phyloP scores from a whole-genome alignment of 2,113 vertebrate genomes.

The Meriones unguiculatus region DNA sequence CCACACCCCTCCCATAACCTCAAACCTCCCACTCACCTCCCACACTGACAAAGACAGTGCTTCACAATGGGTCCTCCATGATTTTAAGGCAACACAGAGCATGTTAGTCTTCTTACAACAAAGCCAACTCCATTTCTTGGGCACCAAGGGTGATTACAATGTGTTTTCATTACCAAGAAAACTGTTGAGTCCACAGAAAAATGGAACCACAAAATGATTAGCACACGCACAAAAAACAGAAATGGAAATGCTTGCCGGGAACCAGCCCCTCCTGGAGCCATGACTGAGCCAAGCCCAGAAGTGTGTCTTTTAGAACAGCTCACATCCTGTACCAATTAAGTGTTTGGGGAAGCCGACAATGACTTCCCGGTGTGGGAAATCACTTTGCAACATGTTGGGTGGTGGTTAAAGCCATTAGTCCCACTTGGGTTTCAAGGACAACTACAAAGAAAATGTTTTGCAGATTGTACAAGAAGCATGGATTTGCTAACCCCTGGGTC shows the following conservation, averaged over 20 bases:
- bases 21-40: background rate
- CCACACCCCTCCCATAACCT: background rate
- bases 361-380: constrained; percentile 73
- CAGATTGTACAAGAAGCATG: constrained; percentile 50
- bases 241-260: constrained; percentile 19
- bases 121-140: constrained; percentile 19
- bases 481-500: constrained; percentile 50
- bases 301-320: background rate
- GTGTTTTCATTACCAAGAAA: constrained; percentile 65
- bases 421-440: constrained; percentile 64
- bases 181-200: constrained; percentile 45
- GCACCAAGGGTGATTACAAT: background rate
- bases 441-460: constrained; percentile 73
- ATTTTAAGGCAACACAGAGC: background rate
- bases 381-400: constrained; percentile 60
- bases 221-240: background rate
- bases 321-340: constrained; percentile 60
- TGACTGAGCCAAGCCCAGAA: background rate
- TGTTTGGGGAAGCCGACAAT: constrained; percentile 44
- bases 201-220: constrained; percentile 16
- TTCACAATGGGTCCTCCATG: background rate
- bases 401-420: constrained; percentile 75
- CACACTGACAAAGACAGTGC: background rate
- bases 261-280: background rate
- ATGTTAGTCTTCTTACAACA: background rate